phyloP scores from a whole-genome alignment of 2,888 invertebrate species.

The Scrobipalpa costella region DNA sequence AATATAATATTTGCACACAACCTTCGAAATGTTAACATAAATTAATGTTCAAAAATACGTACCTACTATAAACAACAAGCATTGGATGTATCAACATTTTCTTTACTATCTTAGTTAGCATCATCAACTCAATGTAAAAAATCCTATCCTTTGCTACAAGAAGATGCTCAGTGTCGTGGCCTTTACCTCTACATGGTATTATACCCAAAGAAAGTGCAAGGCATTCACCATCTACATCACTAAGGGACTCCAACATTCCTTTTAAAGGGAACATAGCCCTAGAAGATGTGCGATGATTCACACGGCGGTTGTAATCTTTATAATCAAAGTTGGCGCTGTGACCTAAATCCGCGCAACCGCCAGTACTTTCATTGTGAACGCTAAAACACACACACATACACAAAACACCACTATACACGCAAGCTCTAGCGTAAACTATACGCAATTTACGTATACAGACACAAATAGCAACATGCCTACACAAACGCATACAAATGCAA shows the following conservation, averaged over 20 bases:
- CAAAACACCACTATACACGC: constrained; percentile 41
- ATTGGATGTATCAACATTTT: too few relatives aligned
- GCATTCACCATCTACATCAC: neutral
- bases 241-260: constrained; percentile 22
- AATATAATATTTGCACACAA: too few relatives aligned
- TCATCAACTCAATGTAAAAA: neutral
- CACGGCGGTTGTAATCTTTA: constrained; percentile 75
- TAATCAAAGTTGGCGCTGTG: constrained; percentile 78
- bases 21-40: too few relatives aligned
- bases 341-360: constrained; percentile 78
- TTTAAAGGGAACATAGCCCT: constrained; percentile 17
- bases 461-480: constrained; percentile 34
- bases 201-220: constrained; percentile 10
- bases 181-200: neutral
- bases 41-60: too few relatives aligned
- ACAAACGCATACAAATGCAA: constrained; percentile 40
- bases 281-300: constrained; percentile 77
- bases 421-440: constrained; percentile 28
- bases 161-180: constrained; percentile 12
- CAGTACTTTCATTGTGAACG: constrained; percentile 80
- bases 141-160: neutral
- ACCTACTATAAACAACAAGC: too few relatives aligned
- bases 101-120: neutral
- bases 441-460: constrained; percentile 38
- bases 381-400: constrained; percentile 61